Percentiles rank a stretch among this genome's conserved stretches.
Conservation (phyloP, 2,888 invertebrate species). For the Perizoma flavofasciatum region DNA sequence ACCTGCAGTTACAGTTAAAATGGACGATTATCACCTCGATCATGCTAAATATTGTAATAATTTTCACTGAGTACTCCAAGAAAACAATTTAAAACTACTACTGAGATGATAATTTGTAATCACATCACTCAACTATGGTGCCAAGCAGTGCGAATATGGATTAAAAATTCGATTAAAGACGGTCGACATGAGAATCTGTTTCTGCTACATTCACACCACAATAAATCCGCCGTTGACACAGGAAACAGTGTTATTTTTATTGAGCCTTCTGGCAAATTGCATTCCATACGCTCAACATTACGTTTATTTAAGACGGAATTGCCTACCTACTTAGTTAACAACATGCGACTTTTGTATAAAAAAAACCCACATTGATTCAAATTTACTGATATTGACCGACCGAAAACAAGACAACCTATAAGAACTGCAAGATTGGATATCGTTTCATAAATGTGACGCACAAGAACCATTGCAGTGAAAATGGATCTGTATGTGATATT, state of each 20-base stretch:
- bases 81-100: conserved; percentile 25
- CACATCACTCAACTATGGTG: conserved; percentile 29
- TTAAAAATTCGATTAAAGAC: conserved; percentile 59
- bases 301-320: conserved; percentile 48
- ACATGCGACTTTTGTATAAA: background rate
- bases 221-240: conserved; percentile 74
- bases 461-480: background rate
- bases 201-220: conserved; percentile 71
- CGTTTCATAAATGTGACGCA: background rate
- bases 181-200: conserved; percentile 55
- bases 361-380: background rate
- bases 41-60: conserved; percentile 49
- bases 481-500: conserved; percentile 44
- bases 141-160: conserved; percentile 49
- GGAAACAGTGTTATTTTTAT: conserved; percentile 77
- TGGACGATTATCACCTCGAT: conserved; percentile 55
- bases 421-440: conserved; percentile 1
- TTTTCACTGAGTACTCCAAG: conserved; percentile 40
- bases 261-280: conserved; percentile 73
- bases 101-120: conserved; percentile 1
- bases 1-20: conserved; percentile 69
- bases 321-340: conserved; percentile 19
- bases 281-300: conserved; percentile 60
- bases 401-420: background rate
- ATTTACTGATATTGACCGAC: background rate